Percentiles rank a stretch among this genome's conserved stretches.
Conservation (phyloP, 2,797 vertebrate genomes). For the Cebuella pygmaea region DNA sequence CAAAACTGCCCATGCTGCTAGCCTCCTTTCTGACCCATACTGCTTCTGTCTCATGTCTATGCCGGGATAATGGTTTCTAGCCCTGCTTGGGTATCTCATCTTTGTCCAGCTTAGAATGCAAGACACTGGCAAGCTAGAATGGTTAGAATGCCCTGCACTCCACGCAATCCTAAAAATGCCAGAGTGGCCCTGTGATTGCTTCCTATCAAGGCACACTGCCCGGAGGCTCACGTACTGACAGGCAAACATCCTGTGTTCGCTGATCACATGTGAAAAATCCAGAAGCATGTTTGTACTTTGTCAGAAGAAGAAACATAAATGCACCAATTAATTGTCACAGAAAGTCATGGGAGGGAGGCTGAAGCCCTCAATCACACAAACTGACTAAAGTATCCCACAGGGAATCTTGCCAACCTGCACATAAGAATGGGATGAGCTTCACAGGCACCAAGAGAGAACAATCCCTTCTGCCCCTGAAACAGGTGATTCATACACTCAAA, state of each 20-base stretch:
- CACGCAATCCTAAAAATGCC: not conserved
- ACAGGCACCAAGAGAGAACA: not conserved
- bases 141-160: not conserved
- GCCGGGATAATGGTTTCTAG: not conserved
- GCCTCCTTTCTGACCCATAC: not conserved
- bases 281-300: not conserved
- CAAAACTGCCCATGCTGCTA: rapidly evolving
- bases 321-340: rapidly evolving
- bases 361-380: not conserved
- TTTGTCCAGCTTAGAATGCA: no score
- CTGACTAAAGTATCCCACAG: no score
- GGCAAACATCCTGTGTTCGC: rapidly evolving
- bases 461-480: not conserved
- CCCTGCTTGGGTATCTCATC: not conserved
- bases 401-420: not conserved
- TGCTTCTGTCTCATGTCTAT: rapidly evolving
- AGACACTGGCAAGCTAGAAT: not conserved
- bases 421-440: not conserved
- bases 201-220: not conserved
- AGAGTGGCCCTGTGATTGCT: not conserved
- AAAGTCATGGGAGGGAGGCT: not conserved
- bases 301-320: not conserved
- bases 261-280: not conserved
- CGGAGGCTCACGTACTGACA: not conserved
- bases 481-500: not conserved